Conservation (phyloP, 1,140 invertebrate species). For the Amphibalanus amphitrite region DNA sequence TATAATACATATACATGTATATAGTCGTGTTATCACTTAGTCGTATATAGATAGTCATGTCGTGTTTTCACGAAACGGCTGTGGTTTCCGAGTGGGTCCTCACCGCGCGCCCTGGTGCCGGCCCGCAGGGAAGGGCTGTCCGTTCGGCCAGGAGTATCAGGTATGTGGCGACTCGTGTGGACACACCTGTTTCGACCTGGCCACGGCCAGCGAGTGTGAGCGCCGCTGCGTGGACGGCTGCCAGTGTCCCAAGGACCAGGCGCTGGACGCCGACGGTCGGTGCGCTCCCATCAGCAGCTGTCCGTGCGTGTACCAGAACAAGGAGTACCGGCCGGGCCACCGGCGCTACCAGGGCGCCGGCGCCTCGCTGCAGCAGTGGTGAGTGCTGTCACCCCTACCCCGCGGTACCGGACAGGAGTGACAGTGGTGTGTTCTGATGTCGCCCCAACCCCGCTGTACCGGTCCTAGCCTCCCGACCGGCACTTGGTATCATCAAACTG, state of each 20-base stretch:
- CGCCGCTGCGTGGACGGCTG: conserved; percentile 68
- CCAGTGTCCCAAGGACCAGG: conserved; percentile 57
- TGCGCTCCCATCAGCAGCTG: conserved; percentile 60
- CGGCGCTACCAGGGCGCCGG: conserved; percentile 19
- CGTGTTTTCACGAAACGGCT: too few relatives aligned
- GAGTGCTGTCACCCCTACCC: too few relatives aligned
- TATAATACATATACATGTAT: too few relatives aligned
- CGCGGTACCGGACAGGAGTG: too few relatives aligned
- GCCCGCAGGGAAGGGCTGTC: conserved; percentile 44
- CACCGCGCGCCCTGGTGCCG: too few relatives aligned
- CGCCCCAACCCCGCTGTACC: too few relatives aligned
- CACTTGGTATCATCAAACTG: too few relatives aligned
- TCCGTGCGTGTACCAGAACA: conserved; percentile 45
- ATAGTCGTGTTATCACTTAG: too few relatives aligned
- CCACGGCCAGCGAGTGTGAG: conserved; percentile 32
- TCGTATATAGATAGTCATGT: too few relatives aligned
- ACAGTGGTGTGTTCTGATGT: too few relatives aligned
- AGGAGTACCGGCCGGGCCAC: conserved; percentile 53
- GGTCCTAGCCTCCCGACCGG: too few relatives aligned
- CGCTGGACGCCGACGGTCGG: conserved; percentile 45
- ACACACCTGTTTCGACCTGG: conserved; percentile 46
- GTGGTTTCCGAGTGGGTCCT: too few relatives aligned
- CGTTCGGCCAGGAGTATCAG: conserved; percentile 56
- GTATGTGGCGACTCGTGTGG: conserved; percentile 56
- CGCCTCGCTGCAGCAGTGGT: background rate